Evolutionary conservation across 2,113 vertebrate genomes (phyloP).

Genomic region (Indri indri): DNA sequence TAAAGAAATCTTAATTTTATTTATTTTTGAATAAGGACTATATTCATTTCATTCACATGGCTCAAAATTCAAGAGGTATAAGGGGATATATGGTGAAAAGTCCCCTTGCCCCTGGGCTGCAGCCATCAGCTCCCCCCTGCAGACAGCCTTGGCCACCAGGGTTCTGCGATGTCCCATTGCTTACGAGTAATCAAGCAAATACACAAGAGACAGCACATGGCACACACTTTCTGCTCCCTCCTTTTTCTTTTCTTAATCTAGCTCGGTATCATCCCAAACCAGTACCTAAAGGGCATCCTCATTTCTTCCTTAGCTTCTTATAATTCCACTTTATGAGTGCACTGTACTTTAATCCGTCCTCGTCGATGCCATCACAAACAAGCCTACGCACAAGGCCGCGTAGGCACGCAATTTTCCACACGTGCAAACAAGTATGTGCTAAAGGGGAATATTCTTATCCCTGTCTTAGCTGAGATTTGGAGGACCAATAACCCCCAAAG

Average conservation of each 20-base stretch:
- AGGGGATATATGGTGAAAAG: not conserved
- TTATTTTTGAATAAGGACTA: slow-evolving; percentile 5
- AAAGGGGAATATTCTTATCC: not conserved
- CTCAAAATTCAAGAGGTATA: not conserved
- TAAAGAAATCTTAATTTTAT: slow-evolving; percentile 1
- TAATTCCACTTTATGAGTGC: not conserved
- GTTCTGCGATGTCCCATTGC: not conserved
- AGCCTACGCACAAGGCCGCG: fast-evolving
- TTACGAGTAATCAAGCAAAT: not conserved
- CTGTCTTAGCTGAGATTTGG: not conserved
- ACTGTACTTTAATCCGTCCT: not conserved
- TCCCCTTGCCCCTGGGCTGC: not conserved
- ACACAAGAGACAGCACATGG: not conserved
- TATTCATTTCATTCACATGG: not conserved
- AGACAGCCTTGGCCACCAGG: not conserved
- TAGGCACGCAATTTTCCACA: not conserved
- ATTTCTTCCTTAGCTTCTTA: not conserved
- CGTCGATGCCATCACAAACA: not conserved
- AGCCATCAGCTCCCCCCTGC: not conserved
- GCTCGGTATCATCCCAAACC: not conserved
- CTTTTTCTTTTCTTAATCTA: not conserved
- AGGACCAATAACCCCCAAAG: not conserved
- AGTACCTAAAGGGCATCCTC: not conserved
- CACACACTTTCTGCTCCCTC: not conserved
- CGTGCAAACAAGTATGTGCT: not conserved